Conservation (phyloP, 2,888 invertebrate species). For the Eurytoma adleriae region DNA sequence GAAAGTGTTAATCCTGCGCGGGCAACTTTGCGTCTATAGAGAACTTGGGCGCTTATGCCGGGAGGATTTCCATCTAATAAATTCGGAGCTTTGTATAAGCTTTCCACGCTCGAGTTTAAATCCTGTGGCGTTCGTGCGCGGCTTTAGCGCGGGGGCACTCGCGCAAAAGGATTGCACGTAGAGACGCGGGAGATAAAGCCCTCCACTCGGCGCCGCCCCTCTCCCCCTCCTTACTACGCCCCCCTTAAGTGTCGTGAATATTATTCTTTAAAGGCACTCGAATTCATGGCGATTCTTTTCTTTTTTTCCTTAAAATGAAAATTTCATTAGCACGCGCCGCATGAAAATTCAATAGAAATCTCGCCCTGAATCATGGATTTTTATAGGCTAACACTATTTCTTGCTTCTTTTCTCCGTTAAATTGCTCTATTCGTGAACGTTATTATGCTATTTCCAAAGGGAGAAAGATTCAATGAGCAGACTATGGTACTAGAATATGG, state of each 20-base stretch:
- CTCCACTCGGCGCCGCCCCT: not conserved
- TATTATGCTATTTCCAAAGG: too few relatives aligned
- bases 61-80: slow-evolving; percentile 79
- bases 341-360: slow-evolving; percentile 48
- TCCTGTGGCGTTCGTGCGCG: slow-evolving; percentile 69
- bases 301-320: slow-evolving; percentile 26
- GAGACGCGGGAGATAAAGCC: slow-evolving; percentile 47
- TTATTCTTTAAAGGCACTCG: slow-evolving; percentile 53
- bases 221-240: slow-evolving; percentile 1
- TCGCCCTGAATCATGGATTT: slow-evolving; percentile 31
- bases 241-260: slow-evolving; percentile 43
- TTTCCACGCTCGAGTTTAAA: slow-evolving; percentile 77
- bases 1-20: slow-evolving; percentile 79
- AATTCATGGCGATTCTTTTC: slow-evolving; percentile 17
- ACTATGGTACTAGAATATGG: too few relatives aligned
- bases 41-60: slow-evolving; percentile 74
- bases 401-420: too few relatives aligned
- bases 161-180: slow-evolving; percentile 54
- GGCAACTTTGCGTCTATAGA: slow-evolving; percentile 76
- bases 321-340: slow-evolving; percentile 44
- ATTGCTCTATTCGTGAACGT: too few relatives aligned
- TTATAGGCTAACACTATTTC: not conserved
- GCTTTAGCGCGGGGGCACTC: slow-evolving; percentile 46
- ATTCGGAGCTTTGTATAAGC: slow-evolving; percentile 81
- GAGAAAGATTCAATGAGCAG: too few relatives aligned